A percentile compares a stretch with the other conserved stretches of the same genome.
Conservation (phyloP, 2,888 invertebrate genomes). For the Abrostola tripartita region DNA sequence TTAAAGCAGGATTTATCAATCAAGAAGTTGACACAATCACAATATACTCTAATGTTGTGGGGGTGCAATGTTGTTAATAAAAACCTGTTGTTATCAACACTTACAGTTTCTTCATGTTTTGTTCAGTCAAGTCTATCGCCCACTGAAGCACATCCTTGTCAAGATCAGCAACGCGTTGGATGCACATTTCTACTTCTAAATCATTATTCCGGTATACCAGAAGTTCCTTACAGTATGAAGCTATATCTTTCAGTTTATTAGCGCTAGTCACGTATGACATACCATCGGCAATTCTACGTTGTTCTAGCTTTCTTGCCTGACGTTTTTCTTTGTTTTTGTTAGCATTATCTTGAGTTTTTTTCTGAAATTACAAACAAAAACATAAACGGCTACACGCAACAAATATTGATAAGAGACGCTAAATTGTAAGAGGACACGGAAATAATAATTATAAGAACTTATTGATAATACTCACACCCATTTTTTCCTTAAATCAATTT, state of each 20-base stretch:
- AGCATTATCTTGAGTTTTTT: slow-evolving; percentile 78
- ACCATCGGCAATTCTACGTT: slow-evolving; percentile 88
- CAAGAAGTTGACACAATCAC: too few species aligned
- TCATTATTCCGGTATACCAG: slow-evolving; percentile 89
- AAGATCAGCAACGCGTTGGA: slow-evolving; percentile 88
- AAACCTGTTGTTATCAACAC: slow-evolving; percentile 52
- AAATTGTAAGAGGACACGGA: background rate
- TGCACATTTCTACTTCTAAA: slow-evolving; percentile 88
- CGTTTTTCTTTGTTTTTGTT: slow-evolving; percentile 90
- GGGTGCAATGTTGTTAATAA: too few species aligned
- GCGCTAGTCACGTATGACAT: slow-evolving; percentile 89
- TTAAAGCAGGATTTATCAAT: too few species aligned
- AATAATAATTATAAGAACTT: background rate
- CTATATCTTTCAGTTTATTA: slow-evolving; percentile 88
- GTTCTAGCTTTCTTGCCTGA: slow-evolving; percentile 89
- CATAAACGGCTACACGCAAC: background rate
- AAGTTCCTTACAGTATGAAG: slow-evolving; percentile 89
- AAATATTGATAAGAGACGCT: background rate
- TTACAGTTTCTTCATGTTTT: slow-evolving; percentile 94
- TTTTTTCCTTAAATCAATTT: slow-evolving; percentile 29
- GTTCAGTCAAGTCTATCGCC: slow-evolving; percentile 92
- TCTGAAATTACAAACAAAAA: slow-evolving; percentile 71
- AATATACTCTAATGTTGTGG: too few species aligned
- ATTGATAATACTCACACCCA: slow-evolving; percentile 67
- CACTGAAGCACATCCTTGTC: slow-evolving; percentile 89